These are phyloP conservation scores for Pyrochroa serraticornis DNA, from an alignment of 2,888 invertebrate species.

Conservation along the genomic window DNA sequence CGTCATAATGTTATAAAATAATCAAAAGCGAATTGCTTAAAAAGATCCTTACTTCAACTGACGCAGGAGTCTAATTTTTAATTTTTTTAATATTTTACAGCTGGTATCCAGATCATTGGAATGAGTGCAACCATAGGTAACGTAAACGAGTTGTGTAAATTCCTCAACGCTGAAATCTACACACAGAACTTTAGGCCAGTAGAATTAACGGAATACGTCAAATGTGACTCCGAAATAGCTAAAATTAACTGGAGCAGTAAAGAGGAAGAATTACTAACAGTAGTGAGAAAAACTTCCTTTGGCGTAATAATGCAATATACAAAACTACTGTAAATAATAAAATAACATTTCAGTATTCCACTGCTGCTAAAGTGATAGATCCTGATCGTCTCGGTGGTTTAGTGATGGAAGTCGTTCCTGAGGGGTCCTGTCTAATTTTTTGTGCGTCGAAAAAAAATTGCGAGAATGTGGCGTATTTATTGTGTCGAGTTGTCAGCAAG, in stretches of 20 bases:
- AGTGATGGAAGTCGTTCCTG: conserved; percentile 80
- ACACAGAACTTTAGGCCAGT: conserved; percentile 89
- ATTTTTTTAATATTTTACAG: conserved; percentile 51
- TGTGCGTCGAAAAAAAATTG: conserved; percentile 93
- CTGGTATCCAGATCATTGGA: conserved; percentile 83
- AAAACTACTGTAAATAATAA: not conserved
- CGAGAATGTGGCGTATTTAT: conserved; percentile 83
- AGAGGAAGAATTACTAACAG: conserved; percentile 62
- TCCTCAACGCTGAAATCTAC: conserved; percentile 83
- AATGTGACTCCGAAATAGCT: conserved; percentile 68
- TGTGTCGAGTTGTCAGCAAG: conserved; percentile 68
- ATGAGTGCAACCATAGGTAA: conserved; percentile 99
- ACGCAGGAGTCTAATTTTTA: conserved; percentile 20
- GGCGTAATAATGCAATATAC: not conserved
- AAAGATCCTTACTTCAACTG: too few relatives aligned
- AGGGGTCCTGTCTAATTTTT: conserved; percentile 84
- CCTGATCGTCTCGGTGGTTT: conserved; percentile 82
- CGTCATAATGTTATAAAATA: too few relatives aligned
- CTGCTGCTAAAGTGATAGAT: conserved; percentile 67
- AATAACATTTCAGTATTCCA: conserved; percentile 64
- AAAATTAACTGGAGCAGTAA: conserved; percentile 60
- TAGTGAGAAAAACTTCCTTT: conserved; percentile 53
- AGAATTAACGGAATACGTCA: conserved; percentile 81
- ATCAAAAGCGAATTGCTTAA: too few relatives aligned
- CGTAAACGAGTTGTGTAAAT: conserved; percentile 77